phyloP scores from a whole-genome alignment of 2,113 vertebrate genomes.

The Edolisoma coerulescens region DNA sequence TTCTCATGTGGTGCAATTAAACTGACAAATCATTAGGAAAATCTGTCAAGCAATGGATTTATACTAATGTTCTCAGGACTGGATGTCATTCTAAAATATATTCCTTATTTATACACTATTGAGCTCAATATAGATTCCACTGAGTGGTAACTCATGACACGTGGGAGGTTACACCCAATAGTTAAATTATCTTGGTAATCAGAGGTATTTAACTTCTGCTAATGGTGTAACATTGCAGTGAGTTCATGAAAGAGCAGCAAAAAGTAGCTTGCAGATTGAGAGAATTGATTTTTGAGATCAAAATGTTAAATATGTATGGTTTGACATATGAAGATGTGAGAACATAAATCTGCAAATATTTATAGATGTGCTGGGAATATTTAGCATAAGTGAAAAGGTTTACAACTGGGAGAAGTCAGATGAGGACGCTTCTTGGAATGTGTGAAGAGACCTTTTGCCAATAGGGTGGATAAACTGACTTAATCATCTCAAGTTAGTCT shows the following conservation, averaged over 20 bases:
- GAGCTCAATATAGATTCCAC: background rate
- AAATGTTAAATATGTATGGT: slow-evolving; percentile 34
- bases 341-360: slow-evolving; percentile 55
- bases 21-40: background rate
- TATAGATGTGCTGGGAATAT: slow-evolving; percentile 56
- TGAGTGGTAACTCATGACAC: background rate
- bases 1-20: background rate
- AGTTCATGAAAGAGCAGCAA: background rate
- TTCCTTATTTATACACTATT: background rate
- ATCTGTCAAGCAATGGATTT: background rate
- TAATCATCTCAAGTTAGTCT: background rate
- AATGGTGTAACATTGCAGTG: background rate
- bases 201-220: background rate
- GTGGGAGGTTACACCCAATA: background rate
- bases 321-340: slow-evolving; percentile 1
- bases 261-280: background rate
- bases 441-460: background rate
- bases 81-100: background rate
- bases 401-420: slow-evolving; percentile 13
- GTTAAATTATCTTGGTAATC: background rate
- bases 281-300: slow-evolving; percentile 23
- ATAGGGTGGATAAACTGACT: background rate
- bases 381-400: slow-evolving; percentile 43
- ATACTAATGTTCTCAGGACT: background rate
- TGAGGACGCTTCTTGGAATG: slow-evolving; percentile 27